Conservation (phyloP, 2,113 vertebrate genomes). For the Lathamus discolor region DNA sequence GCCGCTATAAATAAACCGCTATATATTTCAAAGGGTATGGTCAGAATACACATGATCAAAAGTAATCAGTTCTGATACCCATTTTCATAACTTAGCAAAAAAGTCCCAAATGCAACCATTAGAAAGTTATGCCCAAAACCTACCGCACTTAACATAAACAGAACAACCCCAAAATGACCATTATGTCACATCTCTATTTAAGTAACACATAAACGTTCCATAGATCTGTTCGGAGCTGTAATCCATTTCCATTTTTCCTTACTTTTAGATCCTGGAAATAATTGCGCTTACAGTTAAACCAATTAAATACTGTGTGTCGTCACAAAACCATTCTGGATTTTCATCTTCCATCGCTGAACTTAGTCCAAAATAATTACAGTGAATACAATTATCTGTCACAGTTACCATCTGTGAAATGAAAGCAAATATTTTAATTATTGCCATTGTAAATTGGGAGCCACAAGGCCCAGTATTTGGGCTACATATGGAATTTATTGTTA, state of each 20-base stretch:
- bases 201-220: background rate
- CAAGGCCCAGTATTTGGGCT: background rate
- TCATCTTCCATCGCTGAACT: constrained; percentile 27
- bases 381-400: constrained; percentile 34
- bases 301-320: background rate
- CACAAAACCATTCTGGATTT: background rate
- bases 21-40: no score
- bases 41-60: rapidly evolving
- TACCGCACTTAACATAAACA: rapidly evolving
- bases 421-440: constrained; percentile 57
- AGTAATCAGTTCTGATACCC: rapidly evolving
- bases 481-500: constrained; percentile 28
- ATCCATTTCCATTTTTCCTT: background rate
- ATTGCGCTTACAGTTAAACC: background rate
- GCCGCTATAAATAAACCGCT: background rate
- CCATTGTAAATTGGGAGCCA: constrained; percentile 19
- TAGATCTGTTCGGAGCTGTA: background rate
- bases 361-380: constrained; percentile 47
- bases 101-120: background rate
- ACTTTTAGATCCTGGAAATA: background rate
- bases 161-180: background rate
- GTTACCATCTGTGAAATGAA: constrained; percentile 55
- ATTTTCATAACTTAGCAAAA: background rate
- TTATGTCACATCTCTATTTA: background rate
- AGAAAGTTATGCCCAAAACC: background rate